Evolutionary conservation across 2,113 vertebrate genomes (phyloP).

Genomic region (Syngnathus scovelli): DNA sequence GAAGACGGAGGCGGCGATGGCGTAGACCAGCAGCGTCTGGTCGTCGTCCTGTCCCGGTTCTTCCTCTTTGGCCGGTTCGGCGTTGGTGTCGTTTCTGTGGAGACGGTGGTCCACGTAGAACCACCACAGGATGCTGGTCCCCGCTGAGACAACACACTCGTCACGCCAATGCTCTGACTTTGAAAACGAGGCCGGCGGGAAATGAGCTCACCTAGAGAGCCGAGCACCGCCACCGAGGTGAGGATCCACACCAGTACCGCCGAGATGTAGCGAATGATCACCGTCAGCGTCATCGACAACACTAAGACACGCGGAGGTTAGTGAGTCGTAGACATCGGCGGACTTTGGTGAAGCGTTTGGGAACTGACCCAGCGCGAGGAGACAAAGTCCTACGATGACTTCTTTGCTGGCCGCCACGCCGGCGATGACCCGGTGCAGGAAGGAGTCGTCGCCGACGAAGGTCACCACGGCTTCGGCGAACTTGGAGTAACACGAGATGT

Average conservation of each 20-base stretch:
- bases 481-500: constrained; percentile 93
- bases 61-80: constrained; percentile 75
- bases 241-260: constrained; percentile 95
- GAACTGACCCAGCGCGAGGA: constrained; percentile 92
- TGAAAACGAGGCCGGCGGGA: constrained; percentile 18
- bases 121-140: constrained; percentile 94
- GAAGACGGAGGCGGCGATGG: constrained; percentile 87
- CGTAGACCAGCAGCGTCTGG: constrained; percentile 88
- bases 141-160: constrained; percentile 67
- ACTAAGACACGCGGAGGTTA: constrained; percentile 62
- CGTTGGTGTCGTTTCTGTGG: constrained; percentile 71
- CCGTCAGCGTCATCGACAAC: constrained; percentile 95
- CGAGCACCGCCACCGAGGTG: constrained; percentile 85
- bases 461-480: constrained; percentile 96
- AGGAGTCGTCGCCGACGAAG: constrained; percentile 92
- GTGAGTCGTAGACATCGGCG: no score
- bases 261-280: constrained; percentile 97
- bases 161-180: neutral
- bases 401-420: constrained; percentile 96
- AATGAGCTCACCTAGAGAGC: constrained; percentile 86
- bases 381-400: constrained; percentile 96
- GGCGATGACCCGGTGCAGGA: constrained; percentile 92
- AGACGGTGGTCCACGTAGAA: constrained; percentile 85
- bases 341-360: neutral
- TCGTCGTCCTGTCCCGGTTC: constrained; percentile 77